Evolutionary conservation across 1,140 invertebrate species (phyloP).

Genomic region (Drosophila ogumai): DNA sequence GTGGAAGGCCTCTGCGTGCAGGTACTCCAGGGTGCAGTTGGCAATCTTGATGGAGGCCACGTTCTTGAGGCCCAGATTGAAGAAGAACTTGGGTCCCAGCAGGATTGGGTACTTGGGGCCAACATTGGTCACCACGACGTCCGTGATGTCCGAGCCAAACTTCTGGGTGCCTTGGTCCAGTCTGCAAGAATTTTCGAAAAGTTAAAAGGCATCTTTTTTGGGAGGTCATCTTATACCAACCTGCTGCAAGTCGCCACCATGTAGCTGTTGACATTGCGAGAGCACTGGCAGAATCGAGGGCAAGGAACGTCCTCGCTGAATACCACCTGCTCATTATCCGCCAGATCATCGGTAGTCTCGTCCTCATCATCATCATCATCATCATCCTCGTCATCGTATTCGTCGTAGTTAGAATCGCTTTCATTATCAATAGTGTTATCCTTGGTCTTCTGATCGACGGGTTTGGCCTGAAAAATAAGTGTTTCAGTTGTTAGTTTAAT

Average conservation of each 20-base stretch:
- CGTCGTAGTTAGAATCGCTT: conserved; percentile 64
- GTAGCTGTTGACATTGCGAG: conserved; percentile 78
- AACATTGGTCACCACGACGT: conserved; percentile 87
- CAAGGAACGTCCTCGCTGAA: conserved; percentile 80
- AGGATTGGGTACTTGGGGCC: conserved; percentile 86
- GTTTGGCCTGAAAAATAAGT: conserved; percentile 37
- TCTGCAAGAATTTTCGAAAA: conserved; percentile 41
- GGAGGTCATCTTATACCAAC: no score
- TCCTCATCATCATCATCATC: conserved; percentile 66
- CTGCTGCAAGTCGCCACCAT: conserved; percentile 83
- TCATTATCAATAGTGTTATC: conserved; percentile 68
- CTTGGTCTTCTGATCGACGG: conserved; percentile 36
- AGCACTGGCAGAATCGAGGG: conserved; percentile 79
- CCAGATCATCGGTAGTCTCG: conserved; percentile 55
- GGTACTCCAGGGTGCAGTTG: conserved; percentile 86
- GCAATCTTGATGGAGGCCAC: conserved; percentile 87
- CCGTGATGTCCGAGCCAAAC: conserved; percentile 87
- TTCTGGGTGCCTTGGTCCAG: conserved; percentile 87
- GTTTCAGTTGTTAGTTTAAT: no score
- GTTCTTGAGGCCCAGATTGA: conserved; percentile 86
- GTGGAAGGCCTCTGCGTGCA: conserved; percentile 88
- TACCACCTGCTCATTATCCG: conserved; percentile 67
- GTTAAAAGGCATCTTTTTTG: neutral
- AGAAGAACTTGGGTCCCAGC: conserved; percentile 86
- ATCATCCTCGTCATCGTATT: conserved; percentile 68